Conservation (phyloP, 1,140 invertebrate genomes). For the Megalopta genalis region DNA sequence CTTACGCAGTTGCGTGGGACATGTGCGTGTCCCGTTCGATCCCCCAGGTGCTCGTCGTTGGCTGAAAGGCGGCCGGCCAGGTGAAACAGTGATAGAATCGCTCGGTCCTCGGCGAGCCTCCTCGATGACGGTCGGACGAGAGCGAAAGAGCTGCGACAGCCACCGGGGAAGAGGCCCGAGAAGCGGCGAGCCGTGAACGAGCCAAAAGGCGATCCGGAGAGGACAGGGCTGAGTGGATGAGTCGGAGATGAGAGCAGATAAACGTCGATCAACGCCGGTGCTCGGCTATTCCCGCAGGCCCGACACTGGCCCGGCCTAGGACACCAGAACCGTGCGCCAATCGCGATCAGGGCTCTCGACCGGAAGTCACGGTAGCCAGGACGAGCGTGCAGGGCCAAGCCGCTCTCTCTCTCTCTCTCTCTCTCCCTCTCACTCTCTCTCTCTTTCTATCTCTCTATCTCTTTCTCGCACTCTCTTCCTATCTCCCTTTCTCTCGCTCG, state of each 20-base stretch:
- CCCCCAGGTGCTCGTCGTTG: no score
- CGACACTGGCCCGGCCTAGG: no score
- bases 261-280: slow-evolving; percentile 1
- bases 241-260: background rate
- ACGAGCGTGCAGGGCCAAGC: background rate
- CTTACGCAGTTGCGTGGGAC: slow-evolving; percentile 22
- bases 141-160: background rate
- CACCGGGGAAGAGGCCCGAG: background rate
- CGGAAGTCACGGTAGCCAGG: slow-evolving; percentile 18
- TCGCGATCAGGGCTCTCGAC: background rate
- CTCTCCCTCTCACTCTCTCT: no score
- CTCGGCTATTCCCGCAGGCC: background rate
- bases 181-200: no score
- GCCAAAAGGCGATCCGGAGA: background rate
- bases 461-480: no score
- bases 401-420: no score
- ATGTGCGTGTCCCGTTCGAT: slow-evolving; percentile 23
- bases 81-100: no score
- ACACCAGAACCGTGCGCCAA: no score
- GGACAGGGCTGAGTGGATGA: background rate
- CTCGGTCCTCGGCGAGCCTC: no score
- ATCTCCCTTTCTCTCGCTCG: no score
- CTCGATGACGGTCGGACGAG: background rate
- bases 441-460: no score
- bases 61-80: no score